Conservation (phyloP, 2,888 invertebrate genomes). For the Xestia sexstrigata region DNA sequence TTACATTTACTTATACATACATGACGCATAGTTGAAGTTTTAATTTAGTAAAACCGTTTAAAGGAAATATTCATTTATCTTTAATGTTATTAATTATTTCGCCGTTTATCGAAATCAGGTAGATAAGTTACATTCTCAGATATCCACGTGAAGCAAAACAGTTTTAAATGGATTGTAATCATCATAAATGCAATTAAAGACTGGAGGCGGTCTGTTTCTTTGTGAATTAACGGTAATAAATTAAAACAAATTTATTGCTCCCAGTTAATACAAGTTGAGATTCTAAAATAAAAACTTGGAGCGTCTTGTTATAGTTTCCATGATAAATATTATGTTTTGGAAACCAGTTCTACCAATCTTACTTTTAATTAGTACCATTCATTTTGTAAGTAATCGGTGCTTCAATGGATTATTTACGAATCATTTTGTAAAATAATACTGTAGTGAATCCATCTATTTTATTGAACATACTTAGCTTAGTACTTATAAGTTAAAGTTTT, state of each 20-base stretch:
- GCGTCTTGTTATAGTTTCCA: constrained; percentile 81
- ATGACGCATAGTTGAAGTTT: background rate
- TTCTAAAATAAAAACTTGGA: constrained; percentile 76
- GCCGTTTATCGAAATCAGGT: constrained; percentile 55
- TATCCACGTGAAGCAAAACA: constrained; percentile 70
- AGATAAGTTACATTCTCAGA: constrained; percentile 60
- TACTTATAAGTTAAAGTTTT: constrained; percentile 37
- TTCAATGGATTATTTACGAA: constrained; percentile 52
- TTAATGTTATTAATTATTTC: constrained; percentile 52
- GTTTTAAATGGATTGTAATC: constrained; percentile 76
- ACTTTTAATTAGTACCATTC: constrained; percentile 72
- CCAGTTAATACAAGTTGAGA: constrained; percentile 75
- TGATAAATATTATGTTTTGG: constrained; percentile 81
- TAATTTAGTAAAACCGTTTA: background rate
- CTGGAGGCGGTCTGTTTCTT: constrained; percentile 81
- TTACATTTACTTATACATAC: constrained; percentile 2
- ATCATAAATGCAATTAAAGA: constrained; percentile 85
- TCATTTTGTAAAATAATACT: constrained; percentile 24
- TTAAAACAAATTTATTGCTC: constrained; percentile 84
- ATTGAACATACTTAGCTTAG: constrained; percentile 19
- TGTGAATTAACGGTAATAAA: constrained; percentile 86
- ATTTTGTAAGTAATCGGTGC: constrained; percentile 56
- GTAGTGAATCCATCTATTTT: background rate
- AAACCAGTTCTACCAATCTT: constrained; percentile 72
- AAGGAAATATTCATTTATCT: constrained; percentile 28